Percentiles rank a stretch among this genome's conserved stretches.
Conservation (phyloP, 2,797 vertebrate species). For the Pogonophryne albipinna region DNA sequence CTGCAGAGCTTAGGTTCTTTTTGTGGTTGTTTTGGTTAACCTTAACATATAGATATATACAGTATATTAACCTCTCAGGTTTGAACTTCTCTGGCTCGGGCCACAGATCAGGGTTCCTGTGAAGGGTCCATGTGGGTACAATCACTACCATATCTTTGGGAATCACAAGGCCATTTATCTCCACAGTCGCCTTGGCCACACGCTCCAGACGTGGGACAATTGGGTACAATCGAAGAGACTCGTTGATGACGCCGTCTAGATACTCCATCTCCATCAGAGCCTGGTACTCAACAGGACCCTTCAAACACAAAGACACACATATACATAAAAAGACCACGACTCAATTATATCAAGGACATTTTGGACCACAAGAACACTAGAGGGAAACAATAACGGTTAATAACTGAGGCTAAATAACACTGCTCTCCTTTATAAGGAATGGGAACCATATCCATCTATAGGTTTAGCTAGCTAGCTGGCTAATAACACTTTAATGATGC, state of each 20-base stretch:
- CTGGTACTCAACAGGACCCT: conserved; percentile 78
- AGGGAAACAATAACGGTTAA: neutral
- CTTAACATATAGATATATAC: neutral
- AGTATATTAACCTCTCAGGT: conserved; percentile 82
- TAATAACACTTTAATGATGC: no score
- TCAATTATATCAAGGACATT: neutral
- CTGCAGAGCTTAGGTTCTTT: neutral
- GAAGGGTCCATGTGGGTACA: conserved; percentile 80
- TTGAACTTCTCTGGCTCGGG: conserved; percentile 82
- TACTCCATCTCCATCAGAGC: conserved; percentile 86
- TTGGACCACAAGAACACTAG: neutral
- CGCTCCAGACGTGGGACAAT: conserved; percentile 70
- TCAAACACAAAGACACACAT: conserved; percentile 14
- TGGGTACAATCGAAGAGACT: conserved; percentile 83
- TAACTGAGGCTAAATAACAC: neutral
- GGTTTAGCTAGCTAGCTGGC: neutral
- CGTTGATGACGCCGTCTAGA: conserved; percentile 81
- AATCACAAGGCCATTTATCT: conserved; percentile 80
- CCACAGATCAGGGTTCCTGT: conserved; percentile 77
- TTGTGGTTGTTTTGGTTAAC: conserved; percentile 4
- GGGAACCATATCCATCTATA: neutral
- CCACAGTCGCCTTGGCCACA: conserved; percentile 82
- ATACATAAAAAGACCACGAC: neutral
- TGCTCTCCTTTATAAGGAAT: neutral
- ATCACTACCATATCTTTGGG: conserved; percentile 73